Evolutionary conservation across 2,797 vertebrate species (phyloP).

Genomic region (Smutsia temminckii): DNA sequence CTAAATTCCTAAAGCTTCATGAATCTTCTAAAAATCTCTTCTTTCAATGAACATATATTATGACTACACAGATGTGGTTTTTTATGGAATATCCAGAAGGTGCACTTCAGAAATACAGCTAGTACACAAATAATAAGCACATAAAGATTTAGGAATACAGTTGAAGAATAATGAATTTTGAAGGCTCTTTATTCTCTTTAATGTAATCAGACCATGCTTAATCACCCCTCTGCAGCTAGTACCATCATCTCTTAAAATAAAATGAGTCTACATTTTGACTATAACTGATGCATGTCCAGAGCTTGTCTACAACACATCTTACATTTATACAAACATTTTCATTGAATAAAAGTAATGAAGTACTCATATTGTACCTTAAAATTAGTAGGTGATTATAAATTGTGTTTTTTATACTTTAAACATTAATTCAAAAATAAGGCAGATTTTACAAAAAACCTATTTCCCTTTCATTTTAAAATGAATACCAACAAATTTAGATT

Average conservation of each 20-base stretch:
- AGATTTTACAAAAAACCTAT: not conserved
- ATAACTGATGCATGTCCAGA: not conserved
- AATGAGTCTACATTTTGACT: constrained; percentile 23
- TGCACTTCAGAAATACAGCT: constrained; percentile 62
- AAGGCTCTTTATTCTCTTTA: constrained; percentile 10
- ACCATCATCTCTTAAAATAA: not conserved
- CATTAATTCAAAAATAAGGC: not conserved
- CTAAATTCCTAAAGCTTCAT: constrained; percentile 61
- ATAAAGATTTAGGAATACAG: not conserved
- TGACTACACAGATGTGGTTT: constrained; percentile 30
- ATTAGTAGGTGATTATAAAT: not conserved
- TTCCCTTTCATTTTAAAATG: constrained; percentile 12
- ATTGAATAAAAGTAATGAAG: not conserved
- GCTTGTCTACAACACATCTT: not conserved
- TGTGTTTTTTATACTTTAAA: not conserved
- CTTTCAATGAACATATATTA: constrained; percentile 67
- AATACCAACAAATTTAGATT: not conserved
- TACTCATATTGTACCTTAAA: not conserved
- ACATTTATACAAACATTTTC: not conserved
- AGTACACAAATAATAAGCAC: constrained; percentile 35
- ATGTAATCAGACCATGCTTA: not conserved
- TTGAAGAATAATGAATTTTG: constrained; percentile 27
- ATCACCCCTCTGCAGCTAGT: not conserved
- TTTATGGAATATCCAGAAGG: constrained; percentile 65
- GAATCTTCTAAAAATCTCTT: constrained; percentile 63